phyloP scores from a whole-genome alignment of 1,140 invertebrate genomes.

The Grapholita molesta region DNA sequence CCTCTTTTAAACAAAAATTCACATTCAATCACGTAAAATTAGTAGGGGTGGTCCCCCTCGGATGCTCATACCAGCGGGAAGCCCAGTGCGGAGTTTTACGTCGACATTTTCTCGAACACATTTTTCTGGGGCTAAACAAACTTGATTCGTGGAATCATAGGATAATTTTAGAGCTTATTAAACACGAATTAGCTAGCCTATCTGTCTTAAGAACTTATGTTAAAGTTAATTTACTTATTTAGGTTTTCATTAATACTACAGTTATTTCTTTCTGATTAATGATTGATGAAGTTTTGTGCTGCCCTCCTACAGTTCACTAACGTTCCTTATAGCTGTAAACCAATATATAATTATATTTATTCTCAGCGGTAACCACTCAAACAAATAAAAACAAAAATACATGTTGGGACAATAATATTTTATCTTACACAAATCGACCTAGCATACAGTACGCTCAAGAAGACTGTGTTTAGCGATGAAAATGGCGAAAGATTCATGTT shows the following conservation, averaged over 20 bases:
- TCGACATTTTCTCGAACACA: slow-evolving; percentile 10
- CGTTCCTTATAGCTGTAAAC: no score
- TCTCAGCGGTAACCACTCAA: no score
- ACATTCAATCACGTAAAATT: slow-evolving; percentile 66
- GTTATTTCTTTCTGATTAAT: not conserved
- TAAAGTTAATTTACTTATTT: slow-evolving; percentile 22
- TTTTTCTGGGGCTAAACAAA: not conserved
- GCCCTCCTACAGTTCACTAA: no score
- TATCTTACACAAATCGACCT: no score
- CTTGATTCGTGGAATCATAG: not conserved
- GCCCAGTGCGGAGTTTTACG: slow-evolving; percentile 20
- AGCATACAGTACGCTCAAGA: no score
- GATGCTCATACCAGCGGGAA: slow-evolving; percentile 28
- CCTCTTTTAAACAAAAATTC: slow-evolving; percentile 62
- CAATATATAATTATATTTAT: no score
- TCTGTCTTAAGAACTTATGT: slow-evolving; percentile 27
- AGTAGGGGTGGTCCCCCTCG: slow-evolving; percentile 33
- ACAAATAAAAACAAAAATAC: no score
- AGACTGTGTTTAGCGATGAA: no score
- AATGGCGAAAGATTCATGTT: no score
- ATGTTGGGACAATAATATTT: no score
- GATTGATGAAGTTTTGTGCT: not conserved
- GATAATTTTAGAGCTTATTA: slow-evolving; percentile 8
- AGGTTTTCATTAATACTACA: not conserved
- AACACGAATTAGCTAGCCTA: slow-evolving; percentile 22